Evolutionary conservation across 2,888 invertebrate genomes (phyloP).

Genomic region (Thera obeliscata): DNA sequence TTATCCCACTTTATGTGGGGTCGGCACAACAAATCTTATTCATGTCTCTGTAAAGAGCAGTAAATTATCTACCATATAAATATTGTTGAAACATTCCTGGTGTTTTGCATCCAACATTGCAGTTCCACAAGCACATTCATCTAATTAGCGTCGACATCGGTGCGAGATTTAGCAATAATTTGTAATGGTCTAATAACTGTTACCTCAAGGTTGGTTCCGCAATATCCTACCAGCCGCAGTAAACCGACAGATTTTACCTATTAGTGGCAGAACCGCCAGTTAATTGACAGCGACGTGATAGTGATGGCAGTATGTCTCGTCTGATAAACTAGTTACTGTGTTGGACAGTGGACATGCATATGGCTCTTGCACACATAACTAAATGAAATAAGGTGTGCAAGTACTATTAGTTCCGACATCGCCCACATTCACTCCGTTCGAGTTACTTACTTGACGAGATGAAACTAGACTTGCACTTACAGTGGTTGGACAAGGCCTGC

Average conservation of each 20-base stretch:
- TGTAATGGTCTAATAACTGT: slow-evolving; percentile 36
- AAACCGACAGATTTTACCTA: slow-evolving; percentile 32
- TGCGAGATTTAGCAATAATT: slow-evolving; percentile 29
- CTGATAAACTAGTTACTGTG: slow-evolving; percentile 54
- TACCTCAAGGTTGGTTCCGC: slow-evolving; percentile 40
- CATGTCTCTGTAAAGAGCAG: not conserved
- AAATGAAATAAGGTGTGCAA: not conserved
- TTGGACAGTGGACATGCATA: slow-evolving; percentile 15
- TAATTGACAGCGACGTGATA: slow-evolving; percentile 48
- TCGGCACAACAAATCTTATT: too few species aligned
- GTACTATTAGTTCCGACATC: slow-evolving; percentile 2
- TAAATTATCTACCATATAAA: not conserved
- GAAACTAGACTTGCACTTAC: slow-evolving; percentile 21
- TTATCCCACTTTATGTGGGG: too few species aligned
- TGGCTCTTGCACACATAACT: not conserved
- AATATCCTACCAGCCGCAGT: slow-evolving; percentile 47
- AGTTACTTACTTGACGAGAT: slow-evolving; percentile 26
- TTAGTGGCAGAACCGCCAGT: slow-evolving; percentile 38
- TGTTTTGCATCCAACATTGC: slow-evolving; percentile 8
- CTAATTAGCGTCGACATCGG: slow-evolving; percentile 18
- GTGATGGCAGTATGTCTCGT: slow-evolving; percentile 47
- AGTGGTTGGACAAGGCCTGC: slow-evolving; percentile 16
- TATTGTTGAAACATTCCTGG: not conserved
- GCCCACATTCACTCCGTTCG: slow-evolving; percentile 19
- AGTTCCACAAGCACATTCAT: slow-evolving; percentile 9